Evolutionary conservation across 64 coral and sea anemone genomes (phyloP), one percentile per base, ranked within the genome.

Genomic region (Stylophora pistillata): DNA sequence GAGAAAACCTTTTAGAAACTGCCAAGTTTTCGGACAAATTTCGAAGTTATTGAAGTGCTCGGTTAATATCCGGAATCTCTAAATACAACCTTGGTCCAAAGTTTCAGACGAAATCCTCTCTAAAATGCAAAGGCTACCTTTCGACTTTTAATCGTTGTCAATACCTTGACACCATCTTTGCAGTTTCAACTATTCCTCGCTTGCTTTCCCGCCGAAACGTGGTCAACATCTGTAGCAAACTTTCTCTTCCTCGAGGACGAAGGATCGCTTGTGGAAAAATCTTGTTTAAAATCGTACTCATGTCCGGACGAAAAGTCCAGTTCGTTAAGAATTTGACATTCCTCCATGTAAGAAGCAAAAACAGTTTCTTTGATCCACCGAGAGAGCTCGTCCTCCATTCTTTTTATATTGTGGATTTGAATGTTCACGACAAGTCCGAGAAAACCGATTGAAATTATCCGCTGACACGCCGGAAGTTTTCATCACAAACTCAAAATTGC

Each of bases 321-420:
- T 21, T 74, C 57, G 63, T 91, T 91, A 14, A 91, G 72, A 56
- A 91, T 86, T 77, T 69, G 61, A 31, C 69, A 86, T 78, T 91
- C 90, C 70, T 86, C 84, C 74, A 76, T 53, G 73, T 91, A 80
- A 13, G 58, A 86, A 41, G 90, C 72, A 59, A 78, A 62, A 15
- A 91, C 30, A 12, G 74, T 55, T 78, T 91, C 84, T 86, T 91
- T 71, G 70, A 91, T 85, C 90, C 71, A 91, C 55, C 58, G 75
- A 53, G 58, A 56, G 56, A 91, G 85, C 9, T 78, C 74, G 34
- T 86, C 33, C 25, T 85, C 65, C 60, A 53, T 65, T 21, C 23
- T 33, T 56, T 57, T 16, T 16, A 23, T 20, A 18, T 63, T 7
- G 10, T 66, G 10, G 20, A 63, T 20, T 25, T 9, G 25, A 25